Base-by-base conservation (phyloP, 2,888 invertebrate species). In the Epicampocera succincta region DNA sequence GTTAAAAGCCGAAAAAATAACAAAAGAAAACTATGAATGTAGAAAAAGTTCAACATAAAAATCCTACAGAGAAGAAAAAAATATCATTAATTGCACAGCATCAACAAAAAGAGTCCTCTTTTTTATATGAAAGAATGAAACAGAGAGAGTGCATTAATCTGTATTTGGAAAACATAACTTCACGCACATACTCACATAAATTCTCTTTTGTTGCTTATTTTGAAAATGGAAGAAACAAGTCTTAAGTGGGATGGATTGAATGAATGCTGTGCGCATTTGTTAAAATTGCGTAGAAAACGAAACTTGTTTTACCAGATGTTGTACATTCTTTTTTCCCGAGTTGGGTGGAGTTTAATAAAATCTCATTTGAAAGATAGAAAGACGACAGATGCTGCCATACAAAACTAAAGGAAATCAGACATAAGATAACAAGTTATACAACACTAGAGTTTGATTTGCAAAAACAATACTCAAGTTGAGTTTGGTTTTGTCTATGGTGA, bases 1-100 rank as follows among this genome's bases (percentile, higher is more conserved):
- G 84, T 80, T 85, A 85, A 85, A 73, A 85, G 84, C 84, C 84
- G 80, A 84, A 88, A 87, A 88, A 89, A 87, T 86, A 83, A 78
- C 79, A 83, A 78, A 84, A 84, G 66, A 77, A 76, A 74, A 48
- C 21, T 65, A 69, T 48, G 29, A 75, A 86, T 54, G 52, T 58
- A 19, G 21, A 33, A 40, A 50, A 25, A 85, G 85, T 21, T 85
- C 84, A 83, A 84, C 84, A 85, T 86, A 40, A 86, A 44, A 44
- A 61, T 85, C 38, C 42, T 48, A 19, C 40, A 79, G 33, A 80
- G 12, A 68, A 38, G 13, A 38, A 58, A 60, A 46, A 69, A 52
- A 58, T 29, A 58, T 25, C 58, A 54, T 56, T 61, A 52, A 63
- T 56, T 65, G 50, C 15, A 76, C 29, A 54, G 29, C 11, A 40